A percentile compares a stretch with the other conserved stretches of the same genome.
phyloP scores from a whole-genome alignment of 1,140 invertebrate genomes.

The Cydia amplana region DNA sequence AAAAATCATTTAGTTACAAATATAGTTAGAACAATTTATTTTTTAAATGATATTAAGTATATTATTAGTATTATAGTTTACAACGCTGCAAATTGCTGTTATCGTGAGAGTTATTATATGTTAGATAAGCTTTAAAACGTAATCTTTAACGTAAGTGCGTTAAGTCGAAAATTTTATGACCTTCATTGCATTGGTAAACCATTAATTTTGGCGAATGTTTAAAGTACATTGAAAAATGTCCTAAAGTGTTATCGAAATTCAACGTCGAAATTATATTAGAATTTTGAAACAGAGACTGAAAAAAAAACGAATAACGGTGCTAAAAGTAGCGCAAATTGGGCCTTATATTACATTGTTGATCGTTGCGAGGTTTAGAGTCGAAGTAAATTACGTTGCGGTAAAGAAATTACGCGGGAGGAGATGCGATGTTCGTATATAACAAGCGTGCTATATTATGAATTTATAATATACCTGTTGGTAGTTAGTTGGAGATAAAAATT shows the following conservation, averaged over 20 bases:
- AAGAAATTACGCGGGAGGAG: background rate
- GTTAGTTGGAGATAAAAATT: background rate
- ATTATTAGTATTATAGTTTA: background rate
- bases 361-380: background rate
- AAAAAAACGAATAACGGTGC: constrained; percentile 19
- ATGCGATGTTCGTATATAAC: background rate
- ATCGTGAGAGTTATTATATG: constrained; percentile 6
- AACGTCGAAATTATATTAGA: background rate
- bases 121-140: constrained; percentile 19
- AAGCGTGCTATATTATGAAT: background rate
- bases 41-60: constrained; percentile 28
- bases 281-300: constrained; percentile 15
- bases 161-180: background rate
- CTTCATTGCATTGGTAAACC: background rate
- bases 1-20: constrained; percentile 30
- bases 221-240: background rate
- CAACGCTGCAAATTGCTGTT: background rate
- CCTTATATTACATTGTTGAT: constrained; percentile 25
- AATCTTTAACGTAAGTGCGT: constrained; percentile 13
- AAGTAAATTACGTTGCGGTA: background rate
- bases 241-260: background rate
- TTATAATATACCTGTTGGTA: background rate
- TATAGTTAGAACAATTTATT: constrained; percentile 30
- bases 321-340: constrained; percentile 13
- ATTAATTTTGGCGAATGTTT: background rate